Percentiles rank a stretch among this genome's conserved stretches.
These are phyloP conservation scores for Noctuana brunneofusca DNA, from an alignment of 2,888 invertebrate genomes.

Conservation along the genomic window DNA sequence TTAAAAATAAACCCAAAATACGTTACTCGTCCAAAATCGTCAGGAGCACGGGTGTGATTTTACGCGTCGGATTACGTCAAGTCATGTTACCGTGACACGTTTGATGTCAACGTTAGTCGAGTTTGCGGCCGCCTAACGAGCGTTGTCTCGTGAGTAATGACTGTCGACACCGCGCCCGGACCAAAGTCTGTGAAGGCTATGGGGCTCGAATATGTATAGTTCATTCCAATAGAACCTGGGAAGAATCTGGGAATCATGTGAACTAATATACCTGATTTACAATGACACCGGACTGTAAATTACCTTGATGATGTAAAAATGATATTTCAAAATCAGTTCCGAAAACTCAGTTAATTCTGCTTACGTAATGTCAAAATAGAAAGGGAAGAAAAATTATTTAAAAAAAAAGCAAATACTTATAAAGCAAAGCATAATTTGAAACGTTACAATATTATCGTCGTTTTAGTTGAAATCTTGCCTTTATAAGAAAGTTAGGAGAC, in stretches of 20 bases:
- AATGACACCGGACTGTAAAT: too few species aligned
- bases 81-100: slow-evolving; percentile 26
- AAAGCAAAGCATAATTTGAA: neutral
- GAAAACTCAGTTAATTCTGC: too few species aligned
- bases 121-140: slow-evolving; percentile 31
- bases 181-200: slow-evolving; percentile 21
- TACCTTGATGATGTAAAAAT: too few species aligned
- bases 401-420: neutral
- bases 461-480: neutral
- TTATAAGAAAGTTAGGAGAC: slow-evolving; percentile 6
- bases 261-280: too few species aligned
- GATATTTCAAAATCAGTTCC: too few species aligned
- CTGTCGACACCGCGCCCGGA: slow-evolving; percentile 25
- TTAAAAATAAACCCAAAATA: neutral
- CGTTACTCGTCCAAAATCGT: neutral
- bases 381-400: neutral
- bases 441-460: slow-evolving; percentile 5
- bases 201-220: neutral
- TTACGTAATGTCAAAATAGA: too few species aligned
- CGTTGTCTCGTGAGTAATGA: slow-evolving; percentile 33
- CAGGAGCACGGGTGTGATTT: slow-evolving; percentile 17
- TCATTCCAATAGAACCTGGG: too few species aligned
- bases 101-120: slow-evolving; percentile 33
- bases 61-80: slow-evolving; percentile 28
- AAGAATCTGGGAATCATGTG: too few species aligned